phyloP scores from a whole-genome alignment of 2,888 invertebrate species.

The Sminthurides aquaticus region DNA sequence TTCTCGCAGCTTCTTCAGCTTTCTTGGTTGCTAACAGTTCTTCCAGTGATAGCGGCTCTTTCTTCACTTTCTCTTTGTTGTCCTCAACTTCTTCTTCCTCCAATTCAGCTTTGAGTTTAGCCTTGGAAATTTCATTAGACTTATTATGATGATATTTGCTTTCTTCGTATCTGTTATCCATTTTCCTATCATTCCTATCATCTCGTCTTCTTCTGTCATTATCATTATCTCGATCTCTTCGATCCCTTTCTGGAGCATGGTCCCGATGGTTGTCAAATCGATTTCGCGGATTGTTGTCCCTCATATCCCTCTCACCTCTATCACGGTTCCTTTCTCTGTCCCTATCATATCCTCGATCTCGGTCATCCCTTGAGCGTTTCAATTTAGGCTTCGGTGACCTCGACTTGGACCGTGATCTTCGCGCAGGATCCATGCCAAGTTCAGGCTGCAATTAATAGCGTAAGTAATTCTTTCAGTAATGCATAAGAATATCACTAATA shows the following conservation, averaged over 20 bases:
- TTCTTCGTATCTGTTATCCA: not conserved
- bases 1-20: conserved; percentile 85
- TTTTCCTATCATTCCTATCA: conserved; percentile 1
- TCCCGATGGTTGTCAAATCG: conserved; percentile 13
- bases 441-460: too few species aligned
- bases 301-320: conserved; percentile 14
- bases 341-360: not conserved
- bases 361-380: not conserved
- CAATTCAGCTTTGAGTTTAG: not conserved
- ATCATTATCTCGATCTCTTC: conserved; percentile 11
- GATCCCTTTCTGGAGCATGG: conserved; percentile 14
- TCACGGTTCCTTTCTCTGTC: conserved; percentile 20
- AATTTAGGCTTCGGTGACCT: not conserved
- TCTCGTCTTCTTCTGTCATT: conserved; percentile 2
- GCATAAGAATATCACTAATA: too few species aligned
- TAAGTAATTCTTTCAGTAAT: too few species aligned
- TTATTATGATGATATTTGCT: not conserved
- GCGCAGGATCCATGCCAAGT: not conserved
- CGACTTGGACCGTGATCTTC: not conserved
- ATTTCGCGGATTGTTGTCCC: conserved; percentile 9
- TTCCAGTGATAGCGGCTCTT: conserved; percentile 89
- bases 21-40: conserved; percentile 92
- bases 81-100: conserved; percentile 49
- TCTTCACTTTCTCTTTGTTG: conserved; percentile 48
- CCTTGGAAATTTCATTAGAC: not conserved